phyloP scores from a whole-genome alignment of 2,113 vertebrate genomes.

The Seriola quinqueradiata region DNA sequence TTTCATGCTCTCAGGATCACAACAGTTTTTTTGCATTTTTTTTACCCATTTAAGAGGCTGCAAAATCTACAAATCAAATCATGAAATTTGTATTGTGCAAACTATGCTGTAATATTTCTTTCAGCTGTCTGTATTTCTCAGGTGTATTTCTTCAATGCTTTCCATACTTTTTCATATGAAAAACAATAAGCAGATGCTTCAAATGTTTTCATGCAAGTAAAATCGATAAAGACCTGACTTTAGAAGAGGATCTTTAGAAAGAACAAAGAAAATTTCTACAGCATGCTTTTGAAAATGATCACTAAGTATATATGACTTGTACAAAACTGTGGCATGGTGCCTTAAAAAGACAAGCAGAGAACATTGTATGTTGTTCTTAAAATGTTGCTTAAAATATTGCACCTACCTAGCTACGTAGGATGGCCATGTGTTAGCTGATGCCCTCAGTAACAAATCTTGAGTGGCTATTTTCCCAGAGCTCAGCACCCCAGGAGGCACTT shows the following conservation, averaged over 20 bases:
- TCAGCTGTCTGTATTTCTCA: background rate
- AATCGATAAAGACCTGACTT: background rate
- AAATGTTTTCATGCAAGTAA: background rate
- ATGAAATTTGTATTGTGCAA: background rate
- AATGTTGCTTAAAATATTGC: background rate
- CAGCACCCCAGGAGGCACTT: conserved; percentile 56
- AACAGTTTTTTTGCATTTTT: background rate
- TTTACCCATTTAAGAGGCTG: background rate
- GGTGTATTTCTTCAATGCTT: background rate
- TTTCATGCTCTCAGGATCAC: background rate
- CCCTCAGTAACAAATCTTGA: conserved; percentile 69
- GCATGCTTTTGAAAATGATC: background rate
- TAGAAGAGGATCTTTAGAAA: background rate
- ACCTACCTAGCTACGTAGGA: background rate
- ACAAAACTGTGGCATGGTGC: background rate
- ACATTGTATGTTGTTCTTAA: background rate
- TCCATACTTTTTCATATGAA: background rate
- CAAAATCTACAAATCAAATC: conserved; percentile 16
- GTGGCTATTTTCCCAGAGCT: conserved; percentile 59
- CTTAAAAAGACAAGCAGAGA: background rate
- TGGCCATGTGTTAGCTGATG: conserved; percentile 67
- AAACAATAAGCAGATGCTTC: background rate
- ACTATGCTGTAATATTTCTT: background rate
- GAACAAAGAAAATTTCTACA: background rate
- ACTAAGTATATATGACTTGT: background rate